These are phyloP conservation scores for Coelopa pilipes DNA, from an alignment of 2,888 invertebrate genomes.

Conservation along the genomic window DNA sequence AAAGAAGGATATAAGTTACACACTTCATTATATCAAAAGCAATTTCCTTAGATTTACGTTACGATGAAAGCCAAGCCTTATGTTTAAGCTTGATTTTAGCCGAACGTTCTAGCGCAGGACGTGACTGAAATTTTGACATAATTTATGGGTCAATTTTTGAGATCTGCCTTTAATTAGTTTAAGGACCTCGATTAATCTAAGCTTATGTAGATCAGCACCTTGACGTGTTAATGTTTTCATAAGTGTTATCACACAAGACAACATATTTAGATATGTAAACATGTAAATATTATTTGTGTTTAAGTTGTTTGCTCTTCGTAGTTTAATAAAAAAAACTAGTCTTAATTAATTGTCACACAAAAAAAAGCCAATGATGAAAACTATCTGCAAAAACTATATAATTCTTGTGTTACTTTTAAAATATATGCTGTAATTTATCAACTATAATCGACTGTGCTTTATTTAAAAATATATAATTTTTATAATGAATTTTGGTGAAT, in stretches of 20 bases:
- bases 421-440: too few species aligned
- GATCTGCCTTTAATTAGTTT: conserved; percentile 53
- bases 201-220: not conserved
- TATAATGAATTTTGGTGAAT: too few species aligned
- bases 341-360: conserved; percentile 18
- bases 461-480: too few species aligned
- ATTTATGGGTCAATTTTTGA: conserved; percentile 54
- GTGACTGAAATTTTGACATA: conserved; percentile 28
- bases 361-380: not conserved
- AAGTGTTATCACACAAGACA: not conserved
- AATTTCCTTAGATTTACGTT: conserved; percentile 24
- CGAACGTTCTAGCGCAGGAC: conserved; percentile 1
- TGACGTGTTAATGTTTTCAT: not conserved
- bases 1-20: conserved; percentile 32
- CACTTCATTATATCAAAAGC: conserved; percentile 18
- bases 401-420: too few species aligned
- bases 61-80: conserved; percentile 10
- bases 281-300: conserved; percentile 15
- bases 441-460: too few species aligned
- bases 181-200: conserved; percentile 47
- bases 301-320: not conserved
- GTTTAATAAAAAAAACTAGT: conserved; percentile 24
- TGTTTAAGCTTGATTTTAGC: conserved; percentile 33
- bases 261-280: too few species aligned
- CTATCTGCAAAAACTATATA: too few species aligned